A percentile compares a stretch with the other conserved stretches of the same genome.
phyloP scores from a whole-genome alignment of 2,113 vertebrate species.

The Perca fluviatilis region DNA sequence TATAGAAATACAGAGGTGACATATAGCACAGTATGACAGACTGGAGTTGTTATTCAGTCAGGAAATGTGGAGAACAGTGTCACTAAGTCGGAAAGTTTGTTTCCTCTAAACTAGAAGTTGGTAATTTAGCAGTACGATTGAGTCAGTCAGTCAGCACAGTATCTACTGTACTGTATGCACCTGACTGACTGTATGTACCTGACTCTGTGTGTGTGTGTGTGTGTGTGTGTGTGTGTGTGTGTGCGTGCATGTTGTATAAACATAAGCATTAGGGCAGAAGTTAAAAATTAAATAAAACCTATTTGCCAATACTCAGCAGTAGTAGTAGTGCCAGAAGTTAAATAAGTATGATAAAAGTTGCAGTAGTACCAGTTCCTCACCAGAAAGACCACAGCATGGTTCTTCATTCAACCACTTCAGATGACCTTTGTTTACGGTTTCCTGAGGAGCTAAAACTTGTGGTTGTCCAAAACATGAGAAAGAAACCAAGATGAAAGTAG shows the following conservation, averaged over 20 bases:
- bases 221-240: not conserved
- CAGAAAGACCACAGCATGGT: not conserved
- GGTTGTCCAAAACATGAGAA: not conserved
- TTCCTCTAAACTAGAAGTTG: slow-evolving; percentile 18
- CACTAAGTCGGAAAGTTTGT: slow-evolving; percentile 21
- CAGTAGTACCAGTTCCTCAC: not conserved
- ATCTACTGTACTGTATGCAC: slow-evolving; percentile 17
- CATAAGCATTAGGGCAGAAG: not conserved
- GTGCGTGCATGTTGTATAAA: not conserved
- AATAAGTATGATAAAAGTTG: no score
- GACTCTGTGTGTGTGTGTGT: not conserved
- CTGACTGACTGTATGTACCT: not conserved
- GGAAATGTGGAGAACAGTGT: slow-evolving; percentile 6
- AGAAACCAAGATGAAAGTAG: not conserved
- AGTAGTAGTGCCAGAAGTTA: no score
- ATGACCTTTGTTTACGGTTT: not conserved
- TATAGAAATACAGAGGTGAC: slow-evolving; percentile 14
- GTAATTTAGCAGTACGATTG: slow-evolving; percentile 6
- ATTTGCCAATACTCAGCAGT: no score
- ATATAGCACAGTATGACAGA: not conserved
- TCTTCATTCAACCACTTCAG: no score
- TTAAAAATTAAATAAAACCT: no score
- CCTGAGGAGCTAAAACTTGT: not conserved
- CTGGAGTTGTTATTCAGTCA: slow-evolving; percentile 1
- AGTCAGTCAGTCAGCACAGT: slow-evolving; percentile 18